Base-by-base conservation (phyloP, 2,888 invertebrate species). In the Acheta domesticus region DNA sequence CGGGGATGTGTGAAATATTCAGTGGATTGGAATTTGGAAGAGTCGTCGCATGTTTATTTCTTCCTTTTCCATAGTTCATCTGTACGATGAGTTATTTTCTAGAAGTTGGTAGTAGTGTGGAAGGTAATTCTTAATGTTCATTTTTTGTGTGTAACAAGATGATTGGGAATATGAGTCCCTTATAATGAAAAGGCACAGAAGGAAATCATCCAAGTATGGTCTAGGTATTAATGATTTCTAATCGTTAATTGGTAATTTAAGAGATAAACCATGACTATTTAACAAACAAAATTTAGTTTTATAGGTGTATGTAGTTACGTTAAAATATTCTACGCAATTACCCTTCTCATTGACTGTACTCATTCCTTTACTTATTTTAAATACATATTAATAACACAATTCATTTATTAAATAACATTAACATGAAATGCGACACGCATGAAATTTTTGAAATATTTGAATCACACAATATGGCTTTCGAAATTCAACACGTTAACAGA, bases 351-450 rank as follows among this genome's bases (percentile, higher is more conserved):
- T 50, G 19, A 23, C 48, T 76, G 76, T 76, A 76, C 62, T 79
- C 48, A 76, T 79, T 36, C 5, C 50, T 78, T 79, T 79, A 62
- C 73, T 48, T 79, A 76, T 76, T 79, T 76, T 36, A 79, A 76
- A 75, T 79, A 75, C 19, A 21, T 76, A 19, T 20, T 21, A 62
- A 62, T 16, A 62, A 62, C 16, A 8, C 3, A 62, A 14, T 62
- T 14, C 62, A 62, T 62, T 62, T 16, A 62, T 19, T 14, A 62
- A 62, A 62, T 4, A 62, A 19, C 0, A n/a, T 62, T n/a, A 62
- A 62, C 62, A 62, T 62, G 16, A 19, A 19, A 62, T n/a, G 62
- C 62, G n/a, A n/a, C 14, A n/a, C n/a, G 12, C 11, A 62, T 62
- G 16, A n/a, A 19, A 62, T 62, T 16, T 62, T 62, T 36, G 36